Percentiles rank a stretch among this genome's conserved stretches.
Conservation (phyloP, 2,888 invertebrate species). For the Pyrgus malvae region DNA sequence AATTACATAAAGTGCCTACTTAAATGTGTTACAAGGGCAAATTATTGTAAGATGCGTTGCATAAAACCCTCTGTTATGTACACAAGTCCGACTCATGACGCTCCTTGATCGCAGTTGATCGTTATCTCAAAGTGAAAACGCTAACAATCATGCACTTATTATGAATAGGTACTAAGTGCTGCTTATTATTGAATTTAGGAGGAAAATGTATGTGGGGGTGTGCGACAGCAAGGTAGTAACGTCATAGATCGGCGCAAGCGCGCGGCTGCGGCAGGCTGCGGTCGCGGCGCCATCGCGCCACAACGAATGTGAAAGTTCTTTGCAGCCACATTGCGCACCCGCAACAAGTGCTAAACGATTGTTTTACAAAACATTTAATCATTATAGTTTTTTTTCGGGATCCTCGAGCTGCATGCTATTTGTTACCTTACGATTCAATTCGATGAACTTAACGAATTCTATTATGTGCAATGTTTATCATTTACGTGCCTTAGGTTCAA, state of each 20-base stretch:
- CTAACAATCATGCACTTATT: too few relatives aligned
- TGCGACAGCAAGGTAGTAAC: constrained; percentile 19
- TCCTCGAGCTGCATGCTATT: too few relatives aligned
- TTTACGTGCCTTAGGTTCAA: neutral
- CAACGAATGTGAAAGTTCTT: constrained; percentile 78
- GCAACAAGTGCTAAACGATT: constrained; percentile 66
- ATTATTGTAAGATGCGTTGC: constrained; percentile 11
- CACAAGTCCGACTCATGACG: neutral
- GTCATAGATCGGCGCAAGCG: constrained; percentile 54
- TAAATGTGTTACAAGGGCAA: constrained; percentile 17
- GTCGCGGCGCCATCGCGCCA: constrained; percentile 38
- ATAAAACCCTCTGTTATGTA: neutral
- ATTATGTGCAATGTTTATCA: constrained; percentile 4
- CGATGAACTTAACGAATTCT: neutral
- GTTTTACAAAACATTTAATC: constrained; percentile 42
- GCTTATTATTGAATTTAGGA: too few relatives aligned
- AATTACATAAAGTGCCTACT: constrained; percentile 4
- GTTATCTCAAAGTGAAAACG: too few relatives aligned
- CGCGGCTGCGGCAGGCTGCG: constrained; percentile 63
- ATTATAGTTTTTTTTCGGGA: too few relatives aligned
- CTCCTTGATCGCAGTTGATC: too few relatives aligned
- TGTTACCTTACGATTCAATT: neutral
- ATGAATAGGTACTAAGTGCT: too few relatives aligned
- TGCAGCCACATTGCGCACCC: constrained; percentile 52
- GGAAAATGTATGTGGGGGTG: too few relatives aligned